Conservation (phyloP, 2,113 vertebrate species). For the Aythya baeri region DNA sequence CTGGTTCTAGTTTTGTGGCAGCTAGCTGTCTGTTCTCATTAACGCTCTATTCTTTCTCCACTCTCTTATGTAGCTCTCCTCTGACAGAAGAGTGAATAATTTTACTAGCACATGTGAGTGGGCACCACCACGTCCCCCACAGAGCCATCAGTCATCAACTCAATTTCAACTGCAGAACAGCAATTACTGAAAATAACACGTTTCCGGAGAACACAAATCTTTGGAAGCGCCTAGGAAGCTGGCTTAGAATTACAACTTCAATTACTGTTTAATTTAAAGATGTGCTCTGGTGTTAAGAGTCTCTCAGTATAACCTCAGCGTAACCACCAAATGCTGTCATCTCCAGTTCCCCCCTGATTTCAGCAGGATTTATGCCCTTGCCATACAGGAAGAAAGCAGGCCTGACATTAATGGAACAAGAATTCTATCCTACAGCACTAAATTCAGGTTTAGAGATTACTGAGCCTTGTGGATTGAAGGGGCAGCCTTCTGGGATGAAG, state of each 20-base stretch:
- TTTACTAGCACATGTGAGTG: not conserved
- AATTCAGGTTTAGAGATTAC: not conserved
- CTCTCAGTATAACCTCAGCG: not conserved
- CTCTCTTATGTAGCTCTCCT: not conserved
- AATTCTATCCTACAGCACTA: not conserved
- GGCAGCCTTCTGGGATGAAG: not conserved
- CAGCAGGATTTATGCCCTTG: not conserved
- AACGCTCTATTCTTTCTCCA: not conserved
- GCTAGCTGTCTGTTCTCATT: not conserved
- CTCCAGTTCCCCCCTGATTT: not conserved
- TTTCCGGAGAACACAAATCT: not conserved
- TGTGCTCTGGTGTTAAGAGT: not conserved
- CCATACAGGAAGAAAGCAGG: not conserved
- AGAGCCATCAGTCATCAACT: not conserved
- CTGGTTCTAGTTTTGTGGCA: not conserved
- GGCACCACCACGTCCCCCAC: not conserved
- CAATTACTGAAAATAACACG: not conserved
- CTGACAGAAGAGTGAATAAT: not conserved
- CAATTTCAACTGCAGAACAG: not conserved
- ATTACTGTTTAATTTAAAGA: not conserved
- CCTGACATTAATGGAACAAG: not conserved
- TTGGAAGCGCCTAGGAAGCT: not conserved
- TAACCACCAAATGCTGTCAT: not conserved
- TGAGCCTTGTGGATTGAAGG: not conserved
- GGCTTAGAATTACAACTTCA: accelerated